Evolutionary conservation across 2,888 invertebrate genomes (phyloP).

Genomic region (Eurytoma californica): DNA sequence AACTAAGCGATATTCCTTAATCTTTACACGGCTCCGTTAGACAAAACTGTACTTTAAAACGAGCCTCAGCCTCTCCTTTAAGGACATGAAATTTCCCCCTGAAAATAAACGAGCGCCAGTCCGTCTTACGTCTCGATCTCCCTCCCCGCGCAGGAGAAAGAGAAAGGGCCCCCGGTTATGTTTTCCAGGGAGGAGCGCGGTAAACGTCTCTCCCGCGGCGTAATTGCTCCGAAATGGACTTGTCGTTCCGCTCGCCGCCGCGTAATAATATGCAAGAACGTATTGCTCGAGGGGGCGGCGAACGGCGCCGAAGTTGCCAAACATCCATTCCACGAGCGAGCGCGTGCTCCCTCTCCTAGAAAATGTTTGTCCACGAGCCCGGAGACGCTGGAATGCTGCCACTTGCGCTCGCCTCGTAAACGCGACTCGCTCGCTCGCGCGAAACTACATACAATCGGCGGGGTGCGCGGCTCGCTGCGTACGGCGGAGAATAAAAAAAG

Average conservation of each 20-base stretch:
- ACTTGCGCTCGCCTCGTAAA: conserved; percentile 46
- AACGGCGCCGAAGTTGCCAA: conserved; percentile 49
- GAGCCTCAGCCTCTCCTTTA: conserved; percentile 7
- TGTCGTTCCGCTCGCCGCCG: conserved; percentile 43
- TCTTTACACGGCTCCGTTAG: no score
- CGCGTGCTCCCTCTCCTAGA: conserved; percentile 32
- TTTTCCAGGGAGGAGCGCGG: background rate
- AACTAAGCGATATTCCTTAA: no score
- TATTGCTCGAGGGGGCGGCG: conserved; percentile 42
- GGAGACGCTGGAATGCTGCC: conserved; percentile 50
- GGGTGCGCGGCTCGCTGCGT: background rate
- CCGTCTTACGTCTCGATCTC: conserved; percentile 11
- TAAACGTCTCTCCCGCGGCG: conserved; percentile 7
- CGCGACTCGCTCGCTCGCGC: conserved; percentile 43
- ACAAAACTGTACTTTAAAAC: no score
- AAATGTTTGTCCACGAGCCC: conserved; percentile 49
- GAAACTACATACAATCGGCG: conserved; percentile 26
- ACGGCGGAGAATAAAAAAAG: conserved; percentile 25
- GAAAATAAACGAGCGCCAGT: conserved; percentile 4
- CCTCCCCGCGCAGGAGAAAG: background rate
- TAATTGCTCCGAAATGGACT: conserved; percentile 57
- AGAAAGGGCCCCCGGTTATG: background rate
- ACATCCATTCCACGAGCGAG: conserved; percentile 40
- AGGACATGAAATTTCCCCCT: conserved; percentile 19
- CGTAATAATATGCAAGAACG: conserved; percentile 58